These are phyloP conservation scores for Adoxophyes honmai DNA, from an alignment of 1,140 invertebrate genomes.

Conservation along the genomic window DNA sequence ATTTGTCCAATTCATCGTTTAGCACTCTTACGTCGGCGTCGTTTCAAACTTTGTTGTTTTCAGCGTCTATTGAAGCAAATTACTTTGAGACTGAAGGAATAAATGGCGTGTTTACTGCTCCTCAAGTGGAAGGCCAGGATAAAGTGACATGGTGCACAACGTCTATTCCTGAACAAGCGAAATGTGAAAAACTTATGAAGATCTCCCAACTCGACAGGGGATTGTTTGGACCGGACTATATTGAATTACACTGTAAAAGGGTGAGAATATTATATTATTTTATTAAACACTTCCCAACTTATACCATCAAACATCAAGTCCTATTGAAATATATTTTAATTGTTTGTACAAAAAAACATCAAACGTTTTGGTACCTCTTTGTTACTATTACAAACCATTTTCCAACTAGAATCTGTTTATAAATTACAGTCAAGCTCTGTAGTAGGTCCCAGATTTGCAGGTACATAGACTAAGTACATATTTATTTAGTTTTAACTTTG, in stretches of 20 bases:
- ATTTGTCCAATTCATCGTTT: neutral
- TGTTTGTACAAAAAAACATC: too few relatives aligned
- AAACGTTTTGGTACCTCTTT: too few relatives aligned
- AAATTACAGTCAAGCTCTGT: too few relatives aligned
- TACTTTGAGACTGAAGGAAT: slow-evolving; percentile 33
- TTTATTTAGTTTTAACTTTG: too few relatives aligned
- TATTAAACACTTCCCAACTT: too few relatives aligned
- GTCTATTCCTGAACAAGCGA: slow-evolving; percentile 83
- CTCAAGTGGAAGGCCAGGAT: slow-evolving; percentile 51
- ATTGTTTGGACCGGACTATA: slow-evolving; percentile 79
- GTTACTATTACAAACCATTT: too few relatives aligned
- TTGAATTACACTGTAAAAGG: slow-evolving; percentile 81
- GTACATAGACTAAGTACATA: too few relatives aligned
- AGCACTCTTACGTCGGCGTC: neutral
- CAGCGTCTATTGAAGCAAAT: slow-evolving; percentile 24
- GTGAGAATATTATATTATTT: slow-evolving; percentile 56
- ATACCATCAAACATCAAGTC: too few relatives aligned
- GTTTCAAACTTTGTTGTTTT: neutral
- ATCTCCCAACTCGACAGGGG: slow-evolving; percentile 81
- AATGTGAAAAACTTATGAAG: slow-evolving; percentile 85
- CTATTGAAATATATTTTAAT: too few relatives aligned
- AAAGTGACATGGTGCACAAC: slow-evolving; percentile 87
- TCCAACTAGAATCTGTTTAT: too few relatives aligned
- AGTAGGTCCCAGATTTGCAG: too few relatives aligned
- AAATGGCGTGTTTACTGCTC: slow-evolving; percentile 31